Conservation (phyloP, 1,140 invertebrate genomes). For the Pogonomyrmex californicus region DNA sequence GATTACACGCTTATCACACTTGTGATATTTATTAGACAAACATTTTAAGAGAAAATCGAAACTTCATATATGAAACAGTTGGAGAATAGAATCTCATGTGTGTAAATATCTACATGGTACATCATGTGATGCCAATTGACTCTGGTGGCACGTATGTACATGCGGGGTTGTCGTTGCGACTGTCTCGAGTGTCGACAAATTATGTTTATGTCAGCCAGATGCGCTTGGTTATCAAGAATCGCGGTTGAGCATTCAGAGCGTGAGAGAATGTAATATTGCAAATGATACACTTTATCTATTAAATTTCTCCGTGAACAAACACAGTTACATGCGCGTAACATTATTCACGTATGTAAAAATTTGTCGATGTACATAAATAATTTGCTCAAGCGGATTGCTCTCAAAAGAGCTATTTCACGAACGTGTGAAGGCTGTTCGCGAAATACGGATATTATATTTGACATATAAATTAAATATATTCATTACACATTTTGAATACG, state of each 20-base stretch:
- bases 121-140: conserved; percentile 83
- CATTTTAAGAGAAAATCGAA: background rate
- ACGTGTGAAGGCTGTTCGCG: background rate
- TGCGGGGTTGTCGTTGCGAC: conserved; percentile 82
- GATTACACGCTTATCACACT: background rate
- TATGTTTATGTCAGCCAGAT: conserved; percentile 30
- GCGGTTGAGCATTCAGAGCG: background rate
- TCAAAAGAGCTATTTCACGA: background rate
- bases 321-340: background rate
- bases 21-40: background rate
- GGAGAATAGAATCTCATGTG: background rate
- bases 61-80: background rate
- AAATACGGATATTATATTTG: conserved; percentile 34
- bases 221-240: conserved; percentile 3
- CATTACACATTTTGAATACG: conserved; percentile 1
- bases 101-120: conserved; percentile 43
- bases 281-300: background rate
- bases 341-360: background rate
- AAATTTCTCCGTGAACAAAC: background rate
- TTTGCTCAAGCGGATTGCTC: background rate
- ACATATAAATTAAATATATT: conserved; percentile 12
- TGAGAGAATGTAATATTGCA: conserved; percentile 48
- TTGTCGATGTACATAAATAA: background rate
- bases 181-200: conserved; percentile 45
- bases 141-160: conserved; percentile 83